Conservation (phyloP, 92 coral and sea anemone genomes). For the Palythoa grandis region DNA sequence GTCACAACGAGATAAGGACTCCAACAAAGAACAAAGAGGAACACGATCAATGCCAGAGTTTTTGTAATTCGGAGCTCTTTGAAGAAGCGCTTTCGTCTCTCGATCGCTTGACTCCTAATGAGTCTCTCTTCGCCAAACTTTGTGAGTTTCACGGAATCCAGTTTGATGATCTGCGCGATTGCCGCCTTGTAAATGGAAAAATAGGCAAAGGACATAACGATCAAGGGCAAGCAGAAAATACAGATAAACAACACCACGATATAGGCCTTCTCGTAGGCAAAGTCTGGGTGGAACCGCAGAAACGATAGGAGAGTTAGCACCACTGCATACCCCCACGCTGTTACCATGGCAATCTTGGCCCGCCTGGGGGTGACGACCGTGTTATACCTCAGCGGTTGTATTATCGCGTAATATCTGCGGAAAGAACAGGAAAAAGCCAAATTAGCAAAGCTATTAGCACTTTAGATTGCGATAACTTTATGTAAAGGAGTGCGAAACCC, state of each 20-base stretch:
- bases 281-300: slow-evolving; percentile 62
- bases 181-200: slow-evolving; percentile 86
- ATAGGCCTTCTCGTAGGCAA: slow-evolving; percentile 52
- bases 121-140: slow-evolving; percentile 29
- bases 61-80: slow-evolving; percentile 85
- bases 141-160: slow-evolving; percentile 59
- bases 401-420: slow-evolving; percentile 73
- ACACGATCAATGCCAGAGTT: slow-evolving; percentile 74
- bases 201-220: slow-evolving; percentile 79
- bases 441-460: slow-evolving; percentile 31
- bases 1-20: slow-evolving; percentile 73
- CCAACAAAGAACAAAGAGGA: slow-evolving; percentile 84
- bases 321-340: slow-evolving; percentile 68
- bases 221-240: slow-evolving; percentile 73
- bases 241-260: slow-evolving; percentile 66
- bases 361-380: slow-evolving; percentile 78
- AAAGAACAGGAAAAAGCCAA: slow-evolving; percentile 35
- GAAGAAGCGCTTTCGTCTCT: slow-evolving; percentile 80
- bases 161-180: slow-evolving; percentile 75
- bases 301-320: slow-evolving; percentile 65
- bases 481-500: slow-evolving; percentile 35
- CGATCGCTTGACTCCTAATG: slow-evolving; percentile 48
- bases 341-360: slow-evolving; percentile 71
- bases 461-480: background rate
- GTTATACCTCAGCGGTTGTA: slow-evolving; percentile 72